phyloP scores from a whole-genome alignment of 2,113 vertebrate genomes.

The Platichthys flesus region DNA sequence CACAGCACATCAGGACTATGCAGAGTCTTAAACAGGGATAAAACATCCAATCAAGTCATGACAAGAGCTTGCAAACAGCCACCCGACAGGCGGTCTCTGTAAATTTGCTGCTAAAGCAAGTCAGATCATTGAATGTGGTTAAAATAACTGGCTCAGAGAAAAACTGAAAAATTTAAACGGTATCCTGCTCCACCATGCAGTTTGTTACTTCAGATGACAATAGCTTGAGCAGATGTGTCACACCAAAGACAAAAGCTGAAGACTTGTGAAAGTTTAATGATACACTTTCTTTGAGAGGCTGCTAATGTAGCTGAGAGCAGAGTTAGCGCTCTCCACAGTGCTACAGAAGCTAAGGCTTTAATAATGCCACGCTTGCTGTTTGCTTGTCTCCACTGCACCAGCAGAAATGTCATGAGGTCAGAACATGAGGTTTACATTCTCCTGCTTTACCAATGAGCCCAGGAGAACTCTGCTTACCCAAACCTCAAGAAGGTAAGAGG shows the following conservation, averaged over 20 bases:
- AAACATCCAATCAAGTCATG: slow-evolving; percentile 21
- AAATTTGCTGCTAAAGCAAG: slow-evolving; percentile 18
- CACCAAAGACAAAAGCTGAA: slow-evolving; percentile 53
- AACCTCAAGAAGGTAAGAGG: slow-evolving; percentile 22
- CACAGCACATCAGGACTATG: neutral
- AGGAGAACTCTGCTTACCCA: slow-evolving; percentile 11
- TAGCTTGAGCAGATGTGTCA: slow-evolving; percentile 30
- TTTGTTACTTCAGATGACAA: slow-evolving; percentile 46
- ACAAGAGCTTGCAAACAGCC: slow-evolving; percentile 20
- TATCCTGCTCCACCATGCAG: slow-evolving; percentile 11
- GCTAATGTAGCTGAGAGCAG: slow-evolving; percentile 36
- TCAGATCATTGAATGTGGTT: slow-evolving; percentile 20
- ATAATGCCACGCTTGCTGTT: slow-evolving; percentile 13
- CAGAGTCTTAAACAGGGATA: neutral
- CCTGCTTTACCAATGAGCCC: slow-evolving; percentile 1
- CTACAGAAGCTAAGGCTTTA: neutral
- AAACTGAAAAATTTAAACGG: slow-evolving; percentile 4
- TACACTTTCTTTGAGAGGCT: slow-evolving; percentile 46
- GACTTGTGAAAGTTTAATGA: slow-evolving; percentile 59
- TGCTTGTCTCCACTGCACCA: slow-evolving; percentile 32
- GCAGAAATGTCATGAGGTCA: slow-evolving; percentile 30
- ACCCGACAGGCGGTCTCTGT: neutral
- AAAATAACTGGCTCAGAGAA: slow-evolving; percentile 21
- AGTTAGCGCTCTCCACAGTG: neutral
- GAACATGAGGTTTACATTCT: slow-evolving; percentile 15